phyloP scores from a whole-genome alignment of 2,888 invertebrate species.

The Tiliacea citrago region DNA sequence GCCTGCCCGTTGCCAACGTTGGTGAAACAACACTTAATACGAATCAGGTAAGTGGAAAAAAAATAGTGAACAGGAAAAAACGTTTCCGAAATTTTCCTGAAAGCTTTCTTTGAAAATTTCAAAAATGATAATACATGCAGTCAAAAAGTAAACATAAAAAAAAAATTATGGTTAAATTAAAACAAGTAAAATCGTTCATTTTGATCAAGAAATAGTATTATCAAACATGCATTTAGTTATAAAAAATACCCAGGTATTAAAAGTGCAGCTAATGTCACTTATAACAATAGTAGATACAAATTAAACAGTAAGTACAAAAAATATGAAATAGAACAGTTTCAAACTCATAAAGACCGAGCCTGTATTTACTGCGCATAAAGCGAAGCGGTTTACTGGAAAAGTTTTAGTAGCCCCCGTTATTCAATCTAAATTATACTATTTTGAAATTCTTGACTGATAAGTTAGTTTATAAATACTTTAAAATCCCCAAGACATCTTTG shows the following conservation, averaged over 20 bases:
- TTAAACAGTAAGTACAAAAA: conserved; percentile 18
- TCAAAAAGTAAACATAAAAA: background rate
- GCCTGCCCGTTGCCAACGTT: conserved; percentile 79
- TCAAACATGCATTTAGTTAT: background rate
- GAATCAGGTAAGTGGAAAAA: conserved; percentile 80
- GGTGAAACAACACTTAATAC: conserved; percentile 73
- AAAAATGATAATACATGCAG: background rate
- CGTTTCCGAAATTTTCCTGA: background rate
- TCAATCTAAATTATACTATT: background rate
- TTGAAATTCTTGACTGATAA: background rate
- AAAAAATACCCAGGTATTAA: background rate
- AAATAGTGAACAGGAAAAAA: conserved; percentile 19
- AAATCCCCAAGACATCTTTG: background rate
- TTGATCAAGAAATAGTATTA: background rate
- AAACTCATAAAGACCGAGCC: conserved; percentile 15
- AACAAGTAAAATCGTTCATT: background rate
- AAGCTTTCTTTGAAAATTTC: background rate
- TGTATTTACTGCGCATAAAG: conserved; percentile 17
- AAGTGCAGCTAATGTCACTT: background rate
- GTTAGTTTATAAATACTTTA: background rate
- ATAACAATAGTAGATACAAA: background rate
- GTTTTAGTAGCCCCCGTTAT: background rate
- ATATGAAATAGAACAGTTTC: background rate
- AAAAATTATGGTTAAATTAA: background rate
- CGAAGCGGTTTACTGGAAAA: conserved; percentile 14